Percentiles rank a stretch among this genome's conserved stretches.
Evolutionary conservation across 2,113 vertebrate species (phyloP).

Genomic region (Eulemur rufifrons): DNA sequence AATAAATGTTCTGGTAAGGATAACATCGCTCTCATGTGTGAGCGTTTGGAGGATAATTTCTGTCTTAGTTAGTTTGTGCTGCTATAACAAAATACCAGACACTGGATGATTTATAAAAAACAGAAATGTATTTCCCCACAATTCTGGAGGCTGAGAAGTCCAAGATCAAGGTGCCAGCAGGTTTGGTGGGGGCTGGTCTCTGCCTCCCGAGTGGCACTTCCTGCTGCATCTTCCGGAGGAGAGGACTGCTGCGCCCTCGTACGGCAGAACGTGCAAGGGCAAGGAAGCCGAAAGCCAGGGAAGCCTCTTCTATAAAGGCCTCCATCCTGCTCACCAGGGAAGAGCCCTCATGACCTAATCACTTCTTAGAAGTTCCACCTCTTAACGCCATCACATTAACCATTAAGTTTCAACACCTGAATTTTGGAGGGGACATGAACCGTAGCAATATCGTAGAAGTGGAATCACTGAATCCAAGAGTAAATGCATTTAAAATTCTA

Average conservation of each 20-base stretch:
- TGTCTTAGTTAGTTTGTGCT: background rate
- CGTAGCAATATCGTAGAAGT: background rate
- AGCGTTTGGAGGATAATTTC: background rate
- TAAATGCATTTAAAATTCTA: background rate
- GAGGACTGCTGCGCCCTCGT: accelerated
- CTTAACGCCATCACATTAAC: no score
- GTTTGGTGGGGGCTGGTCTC: background rate
- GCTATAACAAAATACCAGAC: background rate
- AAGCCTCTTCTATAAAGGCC: background rate
- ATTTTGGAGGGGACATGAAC: background rate
- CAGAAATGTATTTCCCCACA: background rate
- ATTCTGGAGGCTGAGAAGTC: background rate
- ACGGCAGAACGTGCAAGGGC: no score
- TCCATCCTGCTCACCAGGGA: background rate
- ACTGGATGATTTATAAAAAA: background rate
- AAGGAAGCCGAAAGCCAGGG: background rate
- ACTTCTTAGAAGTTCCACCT: background rate
- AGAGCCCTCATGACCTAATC: background rate
- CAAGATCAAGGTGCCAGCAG: background rate
- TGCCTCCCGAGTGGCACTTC: background rate
- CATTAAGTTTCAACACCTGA: background rate
- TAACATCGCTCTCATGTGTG: background rate
- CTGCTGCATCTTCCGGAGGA: background rate
- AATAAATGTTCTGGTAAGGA: background rate
- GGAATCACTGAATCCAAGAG: background rate